Percentiles rank a stretch among this genome's conserved stretches.
Conservation (phyloP, 2,888 invertebrate species). For the Galerucella calmariensis region DNA sequence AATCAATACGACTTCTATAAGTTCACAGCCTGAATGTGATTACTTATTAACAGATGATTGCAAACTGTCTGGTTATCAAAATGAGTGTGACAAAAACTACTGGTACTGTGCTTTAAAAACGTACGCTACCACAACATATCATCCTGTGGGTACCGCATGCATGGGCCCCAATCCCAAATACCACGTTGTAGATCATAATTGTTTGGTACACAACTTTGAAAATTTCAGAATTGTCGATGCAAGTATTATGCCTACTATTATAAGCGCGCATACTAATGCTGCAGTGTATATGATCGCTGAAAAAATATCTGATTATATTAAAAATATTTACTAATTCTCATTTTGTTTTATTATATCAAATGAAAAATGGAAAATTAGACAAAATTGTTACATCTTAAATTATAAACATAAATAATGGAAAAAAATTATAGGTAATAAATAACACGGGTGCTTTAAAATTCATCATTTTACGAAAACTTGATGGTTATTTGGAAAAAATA, state of each 20-base stretch:
- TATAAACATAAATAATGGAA: no score
- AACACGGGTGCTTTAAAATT: no score
- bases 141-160: constrained; percentile 67
- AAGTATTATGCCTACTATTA: constrained; percentile 68
- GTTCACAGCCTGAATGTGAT: constrained; percentile 27
- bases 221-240: constrained; percentile 68
- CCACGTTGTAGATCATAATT: constrained; percentile 68
- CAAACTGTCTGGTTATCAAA: constrained; percentile 53
- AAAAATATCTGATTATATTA: constrained; percentile 54
- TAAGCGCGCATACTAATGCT: constrained; percentile 67
- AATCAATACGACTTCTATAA: constrained; percentile 68
- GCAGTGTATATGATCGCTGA: constrained; percentile 69
- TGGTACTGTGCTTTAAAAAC: constrained; percentile 66
- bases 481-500: no score
- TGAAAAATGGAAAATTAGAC: no score
- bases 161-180: constrained; percentile 67
- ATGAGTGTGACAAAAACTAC: constrained; percentile 63
- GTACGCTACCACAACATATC: constrained; percentile 64
- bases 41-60: constrained; percentile 52
- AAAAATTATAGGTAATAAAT: no score
- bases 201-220: constrained; percentile 67
- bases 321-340: not conserved
- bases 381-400: no score
- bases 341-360: no score
- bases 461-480: no score